phyloP scores from a whole-genome alignment of 2,888 invertebrate genomes.

The Phymatocera aterrima region DNA sequence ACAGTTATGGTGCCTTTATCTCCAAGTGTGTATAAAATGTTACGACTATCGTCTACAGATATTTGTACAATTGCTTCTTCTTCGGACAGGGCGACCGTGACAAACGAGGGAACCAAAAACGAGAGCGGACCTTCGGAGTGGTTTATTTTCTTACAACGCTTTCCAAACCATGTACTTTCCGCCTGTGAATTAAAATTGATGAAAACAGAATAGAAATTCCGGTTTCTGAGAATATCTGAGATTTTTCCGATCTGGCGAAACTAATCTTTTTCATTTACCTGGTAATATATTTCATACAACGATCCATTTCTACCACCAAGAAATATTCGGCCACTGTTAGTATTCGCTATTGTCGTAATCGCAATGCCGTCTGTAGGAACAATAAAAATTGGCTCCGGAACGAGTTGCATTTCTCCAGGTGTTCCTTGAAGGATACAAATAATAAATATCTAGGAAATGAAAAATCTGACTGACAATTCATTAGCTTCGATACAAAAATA shows the following conservation, averaged over 20 bases:
- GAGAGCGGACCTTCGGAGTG: constrained; percentile 93
- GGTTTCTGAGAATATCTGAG: neutral
- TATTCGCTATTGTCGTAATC: constrained; percentile 89
- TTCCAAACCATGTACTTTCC: constrained; percentile 95
- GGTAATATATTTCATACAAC: constrained; percentile 95
- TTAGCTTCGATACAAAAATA: too few species aligned
- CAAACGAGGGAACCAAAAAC: constrained; percentile 92
- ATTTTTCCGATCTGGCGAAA: neutral
- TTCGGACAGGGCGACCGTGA: constrained; percentile 90
- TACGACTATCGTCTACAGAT: constrained; percentile 90
- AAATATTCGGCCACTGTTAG: constrained; percentile 92
- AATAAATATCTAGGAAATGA: constrained; percentile 29
- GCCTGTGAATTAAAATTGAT: constrained; percentile 76
- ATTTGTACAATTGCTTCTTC: constrained; percentile 94
- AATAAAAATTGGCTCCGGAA: constrained; percentile 96
- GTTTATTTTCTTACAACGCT: constrained; percentile 95
- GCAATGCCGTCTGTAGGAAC: constrained; percentile 93
- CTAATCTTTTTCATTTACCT: constrained; percentile 80
- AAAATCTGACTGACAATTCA: too few species aligned
- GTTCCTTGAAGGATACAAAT: constrained; percentile 67
- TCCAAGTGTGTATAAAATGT: constrained; percentile 92
- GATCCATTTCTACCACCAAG: constrained; percentile 96
- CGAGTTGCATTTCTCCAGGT: constrained; percentile 89
- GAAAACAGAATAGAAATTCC: neutral
- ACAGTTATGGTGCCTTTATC: constrained; percentile 93